Evolutionary conservation across 2,888 invertebrate genomes (phyloP).

Genomic region (Caprella mutica): DNA sequence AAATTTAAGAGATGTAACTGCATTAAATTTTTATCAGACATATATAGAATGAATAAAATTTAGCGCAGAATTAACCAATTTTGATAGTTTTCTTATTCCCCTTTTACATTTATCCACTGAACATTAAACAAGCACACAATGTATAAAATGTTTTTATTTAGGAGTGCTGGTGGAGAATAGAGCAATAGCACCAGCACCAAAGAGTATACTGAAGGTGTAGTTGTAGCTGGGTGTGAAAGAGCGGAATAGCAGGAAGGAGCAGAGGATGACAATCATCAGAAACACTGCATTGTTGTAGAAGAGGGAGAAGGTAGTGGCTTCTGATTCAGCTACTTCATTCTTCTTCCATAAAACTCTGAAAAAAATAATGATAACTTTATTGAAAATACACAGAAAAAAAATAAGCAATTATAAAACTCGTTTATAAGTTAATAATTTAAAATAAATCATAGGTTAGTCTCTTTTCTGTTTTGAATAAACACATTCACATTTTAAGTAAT

Average conservation of each 20-base stretch:
- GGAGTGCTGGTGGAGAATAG: conserved; percentile 80
- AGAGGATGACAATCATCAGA: conserved; percentile 79
- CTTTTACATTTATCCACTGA: too few species aligned
- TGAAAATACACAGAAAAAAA: neutral
- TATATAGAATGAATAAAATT: too few species aligned
- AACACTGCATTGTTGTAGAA: conserved; percentile 98
- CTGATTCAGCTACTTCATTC: conserved; percentile 98
- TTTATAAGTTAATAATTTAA: neutral
- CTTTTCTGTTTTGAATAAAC: too few species aligned
- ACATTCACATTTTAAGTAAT: too few species aligned
- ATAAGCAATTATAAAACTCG: neutral
- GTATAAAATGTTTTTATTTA: neutral
- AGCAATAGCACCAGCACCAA: conserved; percentile 80
- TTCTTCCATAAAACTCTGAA: conserved; percentile 93
- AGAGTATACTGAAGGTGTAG: conserved; percentile 79
- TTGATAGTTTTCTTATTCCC: too few species aligned
- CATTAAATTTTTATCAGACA: too few species aligned
- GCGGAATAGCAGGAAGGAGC: conserved; percentile 77
- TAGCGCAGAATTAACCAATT: too few species aligned
- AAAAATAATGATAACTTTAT: neutral
- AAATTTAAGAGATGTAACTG: too few species aligned
- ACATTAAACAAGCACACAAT: neutral
- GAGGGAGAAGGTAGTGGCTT: conserved; percentile 96
- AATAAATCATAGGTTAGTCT: too few species aligned
- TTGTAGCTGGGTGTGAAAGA: conserved; percentile 45